Evolutionary conservation across 2,888 invertebrate species (phyloP), one percentile per base, ranked within the genome.

Genomic region (Aphidius colemani): DNA sequence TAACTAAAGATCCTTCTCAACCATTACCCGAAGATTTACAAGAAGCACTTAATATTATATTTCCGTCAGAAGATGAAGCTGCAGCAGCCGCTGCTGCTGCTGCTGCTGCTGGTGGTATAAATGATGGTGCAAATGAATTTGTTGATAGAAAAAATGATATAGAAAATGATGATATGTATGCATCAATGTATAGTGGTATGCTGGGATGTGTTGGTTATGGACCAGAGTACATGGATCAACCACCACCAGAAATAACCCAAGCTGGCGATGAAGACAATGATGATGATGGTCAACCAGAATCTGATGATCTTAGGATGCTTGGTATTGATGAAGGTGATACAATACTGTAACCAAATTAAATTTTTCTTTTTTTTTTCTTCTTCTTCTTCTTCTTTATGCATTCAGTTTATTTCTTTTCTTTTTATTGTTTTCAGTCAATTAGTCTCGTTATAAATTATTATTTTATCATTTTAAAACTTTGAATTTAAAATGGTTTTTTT

Each of bases 241-340:
- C 80, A 6, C 82, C 77, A 2, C 77, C 81, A 0, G 81, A 82
- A 63, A 82, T 82, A 7, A 79, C 78, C 3, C 81, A 82, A 51
- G 72, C 71, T 0, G 80, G 76, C 8, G 66, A 71, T 7, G 77
- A 81, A 40, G 80, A 78, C 8, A 66, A 71, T 7, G 77, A 81
- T 39, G 69, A 70, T 39, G 72, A 72, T 41, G 82, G 84, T 84
- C 82, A 85, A 78, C 81, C 85, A 83, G 76, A 90, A 86, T 73
- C 82, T 85, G 91, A 92, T 64, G 94, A 95, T 73, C 82, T 94
- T 65, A 91, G 91, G 4, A 88, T 95, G 90, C 84, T 95, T 59
- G 95, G 95, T 1, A 94, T 94, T 59, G 94, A 94, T 76, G 93
- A 90, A 7, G 89, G 89, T 44, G 94, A 95, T 77, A 82, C 82